Percentiles rank a stretch among this genome's conserved stretches.
phyloP scores from a whole-genome alignment of 2,888 invertebrate genomes.

The Phortica okadai region DNA sequence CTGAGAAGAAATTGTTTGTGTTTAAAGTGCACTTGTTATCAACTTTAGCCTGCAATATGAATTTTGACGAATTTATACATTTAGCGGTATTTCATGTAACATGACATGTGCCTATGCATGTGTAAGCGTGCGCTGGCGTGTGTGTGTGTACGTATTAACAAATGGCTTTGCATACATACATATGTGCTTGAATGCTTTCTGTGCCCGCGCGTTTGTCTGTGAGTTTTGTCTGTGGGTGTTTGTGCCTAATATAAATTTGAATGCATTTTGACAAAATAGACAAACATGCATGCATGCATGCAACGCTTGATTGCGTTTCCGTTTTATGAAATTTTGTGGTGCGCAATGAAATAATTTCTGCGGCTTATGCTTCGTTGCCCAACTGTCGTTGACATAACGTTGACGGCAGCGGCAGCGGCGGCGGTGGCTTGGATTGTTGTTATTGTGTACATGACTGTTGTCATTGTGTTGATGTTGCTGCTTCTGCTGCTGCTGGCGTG shows the following conservation, averaged over 20 bases:
- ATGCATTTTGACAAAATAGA: constrained; percentile 59
- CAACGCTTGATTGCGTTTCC: constrained; percentile 69
- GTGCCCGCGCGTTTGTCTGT: constrained; percentile 44
- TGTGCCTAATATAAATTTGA: constrained; percentile 53
- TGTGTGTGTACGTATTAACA: background rate
- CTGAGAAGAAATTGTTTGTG: background rate
- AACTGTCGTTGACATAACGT: constrained; percentile 11
- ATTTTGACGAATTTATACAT: no score
- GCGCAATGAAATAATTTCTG: constrained; percentile 66
- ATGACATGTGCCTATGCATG: no score
- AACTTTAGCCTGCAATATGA: no score
- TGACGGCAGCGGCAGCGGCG: background rate
- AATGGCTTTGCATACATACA: background rate
- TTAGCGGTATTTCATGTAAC: no score
- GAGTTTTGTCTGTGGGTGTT: constrained; percentile 24
- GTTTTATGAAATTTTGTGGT: constrained; percentile 67
- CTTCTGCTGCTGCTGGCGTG: background rate
- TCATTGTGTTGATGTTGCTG: background rate
- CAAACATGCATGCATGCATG: constrained; percentile 47
- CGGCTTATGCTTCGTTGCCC: constrained; percentile 50
- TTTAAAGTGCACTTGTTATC: no score
- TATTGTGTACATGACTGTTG: background rate
- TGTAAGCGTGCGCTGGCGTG: background rate
- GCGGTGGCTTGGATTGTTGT: background rate
- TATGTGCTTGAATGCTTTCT: background rate